phyloP scores from a whole-genome alignment of 2,113 vertebrate genomes.

The Salvator merianae region DNA sequence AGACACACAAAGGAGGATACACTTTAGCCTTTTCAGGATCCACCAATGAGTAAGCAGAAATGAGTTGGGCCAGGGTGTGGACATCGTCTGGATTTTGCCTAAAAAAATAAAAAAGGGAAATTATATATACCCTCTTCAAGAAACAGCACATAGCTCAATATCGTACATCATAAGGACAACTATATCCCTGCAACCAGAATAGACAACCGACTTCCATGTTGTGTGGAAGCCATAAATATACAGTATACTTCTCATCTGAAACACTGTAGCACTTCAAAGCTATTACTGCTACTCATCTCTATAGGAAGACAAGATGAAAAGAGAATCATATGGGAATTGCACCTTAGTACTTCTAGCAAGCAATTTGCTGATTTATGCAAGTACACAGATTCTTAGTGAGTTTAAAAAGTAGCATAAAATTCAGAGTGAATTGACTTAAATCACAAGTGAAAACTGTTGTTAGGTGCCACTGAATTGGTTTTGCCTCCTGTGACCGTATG shows the following conservation, averaged over 20 bases:
- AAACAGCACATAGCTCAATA: background rate
- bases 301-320: background rate
- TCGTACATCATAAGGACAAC: background rate
- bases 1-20: constrained; percentile 84
- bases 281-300: background rate
- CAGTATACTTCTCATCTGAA: background rate
- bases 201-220: background rate
- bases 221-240: background rate
- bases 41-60: constrained; percentile 96
- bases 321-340: background rate
- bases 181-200: background rate
- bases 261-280: background rate
- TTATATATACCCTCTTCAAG: background rate
- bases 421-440: no score
- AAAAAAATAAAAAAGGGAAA: constrained; percentile 21
- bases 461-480: no score
- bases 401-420: background rate
- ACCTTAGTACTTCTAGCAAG: background rate
- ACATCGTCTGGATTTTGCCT: constrained; percentile 94
- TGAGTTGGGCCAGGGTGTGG: constrained; percentile 95
- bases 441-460: no score
- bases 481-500: no score
- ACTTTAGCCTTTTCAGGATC: constrained; percentile 95
- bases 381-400: background rate
- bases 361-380: background rate